phyloP scores from a whole-genome alignment of 2,888 invertebrate genomes.

The Fragum whitleyi region DNA sequence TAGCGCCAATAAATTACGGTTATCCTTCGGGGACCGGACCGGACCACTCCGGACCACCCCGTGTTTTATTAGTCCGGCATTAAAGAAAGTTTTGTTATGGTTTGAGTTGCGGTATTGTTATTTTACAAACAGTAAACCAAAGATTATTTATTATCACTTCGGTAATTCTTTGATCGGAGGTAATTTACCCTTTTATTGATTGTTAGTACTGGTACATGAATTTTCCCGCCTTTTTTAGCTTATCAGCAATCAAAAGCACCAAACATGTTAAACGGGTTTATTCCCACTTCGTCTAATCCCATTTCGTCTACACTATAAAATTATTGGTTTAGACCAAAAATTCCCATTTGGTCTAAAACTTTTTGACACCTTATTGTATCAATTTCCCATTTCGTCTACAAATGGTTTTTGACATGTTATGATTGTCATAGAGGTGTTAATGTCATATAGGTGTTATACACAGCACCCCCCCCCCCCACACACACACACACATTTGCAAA shows the following conservation, averaged over 20 bases:
- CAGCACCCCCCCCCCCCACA: too few relatives aligned
- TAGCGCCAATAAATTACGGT: constrained; percentile 26
- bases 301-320: too few relatives aligned
- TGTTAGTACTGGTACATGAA: neutral
- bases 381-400: too few relatives aligned
- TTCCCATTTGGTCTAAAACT: too few relatives aligned
- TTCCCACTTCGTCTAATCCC: too few relatives aligned
- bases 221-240: constrained; percentile 10
- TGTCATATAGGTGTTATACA: too few relatives aligned
- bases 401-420: too few relatives aligned
- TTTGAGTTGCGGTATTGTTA: constrained; percentile 9
- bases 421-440: too few relatives aligned
- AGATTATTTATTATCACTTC: constrained; percentile 13
- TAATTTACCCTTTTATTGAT: neutral
- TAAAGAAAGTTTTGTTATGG: constrained; percentile 14
- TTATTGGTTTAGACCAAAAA: too few relatives aligned
- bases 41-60: constrained; percentile 15
- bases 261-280: too few relatives aligned
- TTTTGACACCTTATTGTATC: too few relatives aligned
- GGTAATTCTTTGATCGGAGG: constrained; percentile 10
- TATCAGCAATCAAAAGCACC: neutral
- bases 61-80: constrained; percentile 11
- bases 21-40: neutral
- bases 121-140: constrained; percentile 16
- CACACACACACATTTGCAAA: too few relatives aligned